These are phyloP conservation scores for Salvelinus sp. DNA, from an alignment of 2,113 vertebrate species.

Conservation along the genomic window DNA sequence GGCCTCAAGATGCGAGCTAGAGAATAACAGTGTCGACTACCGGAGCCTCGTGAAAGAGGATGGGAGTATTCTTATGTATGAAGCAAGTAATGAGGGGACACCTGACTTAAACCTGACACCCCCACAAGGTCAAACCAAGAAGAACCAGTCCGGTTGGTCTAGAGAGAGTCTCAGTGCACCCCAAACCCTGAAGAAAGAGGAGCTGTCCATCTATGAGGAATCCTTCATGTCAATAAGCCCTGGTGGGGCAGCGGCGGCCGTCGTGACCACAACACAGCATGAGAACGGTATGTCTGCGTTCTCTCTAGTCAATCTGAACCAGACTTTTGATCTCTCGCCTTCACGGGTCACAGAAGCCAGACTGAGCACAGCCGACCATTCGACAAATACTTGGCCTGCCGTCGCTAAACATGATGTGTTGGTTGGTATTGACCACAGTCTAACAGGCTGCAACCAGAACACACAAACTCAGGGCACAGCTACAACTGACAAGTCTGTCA, in stretches of 20 bases:
- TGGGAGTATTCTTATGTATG: slow-evolving; percentile 13
- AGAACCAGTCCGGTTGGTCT: too few relatives aligned
- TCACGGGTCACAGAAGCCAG: too few relatives aligned
- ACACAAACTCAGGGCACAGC: slow-evolving; percentile 46
- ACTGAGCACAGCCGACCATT: slow-evolving; percentile 11
- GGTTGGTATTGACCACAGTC: slow-evolving; percentile 25
- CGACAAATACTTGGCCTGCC: background rate
- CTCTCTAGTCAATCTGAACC: background rate
- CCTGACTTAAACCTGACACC: background rate
- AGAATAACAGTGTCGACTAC: background rate
- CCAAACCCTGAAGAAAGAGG: too few relatives aligned
- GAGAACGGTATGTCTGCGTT: too few relatives aligned
- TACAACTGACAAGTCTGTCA: slow-evolving; percentile 52
- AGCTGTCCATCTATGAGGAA: too few relatives aligned
- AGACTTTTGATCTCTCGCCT: background rate
- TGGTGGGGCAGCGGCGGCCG: too few relatives aligned
- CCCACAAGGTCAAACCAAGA: too few relatives aligned
- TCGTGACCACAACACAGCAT: too few relatives aligned
- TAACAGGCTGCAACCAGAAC: background rate
- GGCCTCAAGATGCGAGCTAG: background rate
- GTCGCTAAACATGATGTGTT: background rate
- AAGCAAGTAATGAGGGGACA: background rate
- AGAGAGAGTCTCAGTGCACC: too few relatives aligned
- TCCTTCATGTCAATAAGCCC: too few relatives aligned
- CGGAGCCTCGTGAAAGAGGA: slow-evolving; percentile 23